Base-by-base conservation (phyloP, 2,888 invertebrate genomes). In the Metallyticus violacea region DNA sequence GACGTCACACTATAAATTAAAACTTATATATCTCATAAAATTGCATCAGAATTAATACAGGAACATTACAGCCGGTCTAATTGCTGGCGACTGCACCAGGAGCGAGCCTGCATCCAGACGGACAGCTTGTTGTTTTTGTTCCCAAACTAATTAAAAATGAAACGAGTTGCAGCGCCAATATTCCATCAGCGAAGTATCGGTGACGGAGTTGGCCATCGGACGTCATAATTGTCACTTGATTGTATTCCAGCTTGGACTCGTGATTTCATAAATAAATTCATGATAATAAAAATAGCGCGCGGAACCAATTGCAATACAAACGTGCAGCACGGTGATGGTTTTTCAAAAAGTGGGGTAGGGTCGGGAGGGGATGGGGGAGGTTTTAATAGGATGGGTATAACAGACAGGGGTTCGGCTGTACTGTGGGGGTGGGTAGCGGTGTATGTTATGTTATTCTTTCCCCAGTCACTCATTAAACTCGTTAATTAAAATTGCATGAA, bases 401-500 rank as follows among this genome's bases (percentile, higher is more conserved):
- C 83, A 77, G 76, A 77, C 76, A 26, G 77, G 83, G 40, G 40
- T 22, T 62, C 40, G 40, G 40, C 40, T 27, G 25, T 6, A 7
- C 22, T 26, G 79, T 27, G 7, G 26, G 83, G 83, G 85, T n/a
- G 84, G 29, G 82, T 62, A 40, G 25, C 62, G 85, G 78, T 77
- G 78, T 40, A 27, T 27, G 77, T 62, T 79, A n/a, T 88, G 87
- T 88, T 88, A 86, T 88, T 87, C 87, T 88, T 88, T 87, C 85
- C 85, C 85, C 84, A 26, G 79, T 80, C 84, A 85, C 88, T 88
- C 88, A 87, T 88, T 88, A 87, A 87, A 88, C 80, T 86, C 85
- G 83, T 79, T 86, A 88, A 88, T 88, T 88, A 87, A 87, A 87
- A 88, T 88, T 85, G 85, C 87, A 88, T 88, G 86, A 83, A 15